Evolutionary conservation across 2,888 invertebrate species (phyloP).

Genomic region (Phaonia tiefii): DNA sequence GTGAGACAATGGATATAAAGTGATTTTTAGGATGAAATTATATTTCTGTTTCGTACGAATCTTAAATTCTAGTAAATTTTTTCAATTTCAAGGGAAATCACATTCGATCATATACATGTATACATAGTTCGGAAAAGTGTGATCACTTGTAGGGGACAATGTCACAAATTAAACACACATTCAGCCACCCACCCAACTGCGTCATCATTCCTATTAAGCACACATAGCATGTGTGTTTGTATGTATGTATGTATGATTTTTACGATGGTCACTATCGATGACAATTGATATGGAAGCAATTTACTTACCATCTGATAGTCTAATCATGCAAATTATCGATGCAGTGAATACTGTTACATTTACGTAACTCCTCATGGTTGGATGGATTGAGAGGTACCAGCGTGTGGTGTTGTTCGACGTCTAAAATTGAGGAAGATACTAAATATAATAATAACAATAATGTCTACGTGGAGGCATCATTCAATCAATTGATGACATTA

Average conservation of each 20-base stretch:
- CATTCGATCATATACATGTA: constrained; percentile 4
- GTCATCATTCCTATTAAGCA: constrained; percentile 3
- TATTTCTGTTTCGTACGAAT: constrained; percentile 2
- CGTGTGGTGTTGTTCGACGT: not conserved
- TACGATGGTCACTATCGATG: too few species aligned
- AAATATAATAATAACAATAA: not conserved
- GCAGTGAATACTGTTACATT: not conserved
- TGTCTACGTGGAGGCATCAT: not conserved
- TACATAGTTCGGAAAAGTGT: not conserved
- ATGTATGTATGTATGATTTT: not conserved
- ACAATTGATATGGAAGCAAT: not conserved
- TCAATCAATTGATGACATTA: not conserved
- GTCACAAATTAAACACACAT: constrained; percentile 30
- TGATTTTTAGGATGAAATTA: not conserved
- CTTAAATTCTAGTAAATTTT: not conserved
- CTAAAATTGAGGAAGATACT: not conserved
- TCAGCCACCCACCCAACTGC: constrained; percentile 24
- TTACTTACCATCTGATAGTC: constrained; percentile 46
- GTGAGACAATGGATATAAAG: too few species aligned
- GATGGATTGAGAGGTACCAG: not conserved
- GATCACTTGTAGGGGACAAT: constrained; percentile 16
- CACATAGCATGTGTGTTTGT: not conserved
- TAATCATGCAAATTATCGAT: constrained; percentile 16
- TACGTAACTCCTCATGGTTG: not conserved
- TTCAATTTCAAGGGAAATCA: not conserved